Evolutionary conservation across 2,888 invertebrate species (phyloP).

Genomic region (Eilema caniola): DNA sequence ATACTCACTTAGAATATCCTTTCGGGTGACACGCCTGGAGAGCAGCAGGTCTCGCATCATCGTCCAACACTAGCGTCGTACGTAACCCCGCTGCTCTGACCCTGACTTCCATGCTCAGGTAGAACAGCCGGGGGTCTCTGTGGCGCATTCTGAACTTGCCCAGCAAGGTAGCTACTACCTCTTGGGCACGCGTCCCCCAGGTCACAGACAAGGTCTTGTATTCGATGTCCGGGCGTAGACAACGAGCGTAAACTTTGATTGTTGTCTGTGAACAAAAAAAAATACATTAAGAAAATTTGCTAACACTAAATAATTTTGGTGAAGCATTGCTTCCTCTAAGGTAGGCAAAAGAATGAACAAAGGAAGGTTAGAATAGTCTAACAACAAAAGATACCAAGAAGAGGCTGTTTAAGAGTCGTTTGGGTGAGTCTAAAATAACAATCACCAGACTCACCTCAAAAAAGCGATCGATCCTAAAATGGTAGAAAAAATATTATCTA

Average conservation of each 20-base stretch:
- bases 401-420: background rate
- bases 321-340: background rate
- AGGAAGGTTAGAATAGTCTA: too few species aligned
- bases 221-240: slow-evolving; percentile 96
- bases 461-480: background rate
- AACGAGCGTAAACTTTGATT: slow-evolving; percentile 96
- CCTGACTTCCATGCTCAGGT: slow-evolving; percentile 97
- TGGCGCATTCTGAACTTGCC: slow-evolving; percentile 97
- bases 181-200: slow-evolving; percentile 95
- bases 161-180: slow-evolving; percentile 94
- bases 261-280: slow-evolving; percentile 90
- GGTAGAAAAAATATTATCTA: background rate
- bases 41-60: slow-evolving; percentile 95
- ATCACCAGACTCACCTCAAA: background rate
- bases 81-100: slow-evolving; percentile 94
- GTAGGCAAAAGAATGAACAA: background rate
- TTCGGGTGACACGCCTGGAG: slow-evolving; percentile 97
- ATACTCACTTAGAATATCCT: slow-evolving; percentile 94
- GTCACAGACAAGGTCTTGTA: slow-evolving; percentile 97
- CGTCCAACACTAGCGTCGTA: slow-evolving; percentile 94
- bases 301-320: background rate
- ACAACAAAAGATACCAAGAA: background rate
- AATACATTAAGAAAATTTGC: background rate
- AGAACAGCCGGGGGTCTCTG: slow-evolving; percentile 96
- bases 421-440: background rate